phyloP scores from a whole-genome alignment of 2,888 invertebrate species.

The Amphimallon solstitiale region DNA sequence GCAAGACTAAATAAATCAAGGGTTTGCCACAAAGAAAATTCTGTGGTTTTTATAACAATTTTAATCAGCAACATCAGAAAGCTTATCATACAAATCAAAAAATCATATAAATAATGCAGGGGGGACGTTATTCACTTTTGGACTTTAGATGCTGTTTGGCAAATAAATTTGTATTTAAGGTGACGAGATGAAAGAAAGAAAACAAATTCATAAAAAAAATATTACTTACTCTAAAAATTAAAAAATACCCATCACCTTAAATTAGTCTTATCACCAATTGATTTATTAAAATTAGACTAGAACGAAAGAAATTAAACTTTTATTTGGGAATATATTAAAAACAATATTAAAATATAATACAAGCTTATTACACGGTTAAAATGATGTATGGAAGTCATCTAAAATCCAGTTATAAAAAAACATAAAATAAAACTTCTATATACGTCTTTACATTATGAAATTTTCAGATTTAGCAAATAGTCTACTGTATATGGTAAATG shows the following conservation, averaged over 20 bases:
- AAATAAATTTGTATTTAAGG: slow-evolving; percentile 43
- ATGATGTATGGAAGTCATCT: slow-evolving; percentile 30
- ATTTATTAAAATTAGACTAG: slow-evolving; percentile 39
- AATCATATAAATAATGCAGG: slow-evolving; percentile 57
- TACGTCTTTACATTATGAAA: slow-evolving; percentile 1
- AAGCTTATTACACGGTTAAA: slow-evolving; percentile 42
- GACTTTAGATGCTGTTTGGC: slow-evolving; percentile 50
- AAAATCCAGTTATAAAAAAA: slow-evolving; percentile 36
- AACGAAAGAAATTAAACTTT: slow-evolving; percentile 38
- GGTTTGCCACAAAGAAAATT: slow-evolving; percentile 43
- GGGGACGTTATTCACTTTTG: slow-evolving; percentile 49
- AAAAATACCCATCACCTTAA: slow-evolving; percentile 55
- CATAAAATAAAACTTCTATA: slow-evolving; percentile 15
- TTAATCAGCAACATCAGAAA: slow-evolving; percentile 59
- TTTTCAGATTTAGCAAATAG: slow-evolving; percentile 12
- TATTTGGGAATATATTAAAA: slow-evolving; percentile 34
- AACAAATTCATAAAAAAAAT: slow-evolving; percentile 31
- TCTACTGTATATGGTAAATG: neutral
- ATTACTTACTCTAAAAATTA: slow-evolving; percentile 31
- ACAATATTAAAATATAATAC: slow-evolving; percentile 35
- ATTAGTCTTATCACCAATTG: slow-evolving; percentile 37
- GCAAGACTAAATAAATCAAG: slow-evolving; percentile 12
- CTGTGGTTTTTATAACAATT: slow-evolving; percentile 56
- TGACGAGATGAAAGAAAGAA: slow-evolving; percentile 49
- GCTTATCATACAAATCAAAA: slow-evolving; percentile 57